Evolutionary conservation across 2,113 vertebrate genomes (phyloP).

Genomic region (Protobothrops mucrosquamatus): DNA sequence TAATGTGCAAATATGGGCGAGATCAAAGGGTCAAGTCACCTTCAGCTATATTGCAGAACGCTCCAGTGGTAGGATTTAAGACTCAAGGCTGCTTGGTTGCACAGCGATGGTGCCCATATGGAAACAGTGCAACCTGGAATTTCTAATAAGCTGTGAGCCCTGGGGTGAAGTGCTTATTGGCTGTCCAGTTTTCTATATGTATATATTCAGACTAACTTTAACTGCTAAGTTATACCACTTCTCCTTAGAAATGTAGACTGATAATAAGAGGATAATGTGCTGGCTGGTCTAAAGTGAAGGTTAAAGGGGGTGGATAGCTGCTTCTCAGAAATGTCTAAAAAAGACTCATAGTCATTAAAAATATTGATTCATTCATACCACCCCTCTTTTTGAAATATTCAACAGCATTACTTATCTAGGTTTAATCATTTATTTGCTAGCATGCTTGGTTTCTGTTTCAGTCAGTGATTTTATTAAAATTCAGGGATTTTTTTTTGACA

Average conservation of each 20-base stretch:
- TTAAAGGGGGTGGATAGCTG: conserved; percentile 9
- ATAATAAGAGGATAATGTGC: conserved; percentile 34
- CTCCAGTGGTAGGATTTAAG: conserved; percentile 52
- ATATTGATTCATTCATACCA: neutral
- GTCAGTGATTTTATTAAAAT: conserved; percentile 60
- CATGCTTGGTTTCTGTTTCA: conserved; percentile 34
- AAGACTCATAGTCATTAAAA: conserved; percentile 56
- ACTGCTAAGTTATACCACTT: conserved; percentile 43
- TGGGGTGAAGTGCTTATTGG: conserved; percentile 10
- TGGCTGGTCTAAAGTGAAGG: conserved; percentile 32
- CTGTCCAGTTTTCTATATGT: conserved; percentile 45
- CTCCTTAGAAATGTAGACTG: conserved; percentile 1
- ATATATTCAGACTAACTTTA: conserved; percentile 47
- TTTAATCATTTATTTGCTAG: conserved; percentile 15
- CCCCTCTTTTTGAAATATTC: neutral
- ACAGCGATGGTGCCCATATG: conserved; percentile 35
- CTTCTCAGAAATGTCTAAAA: conserved; percentile 28
- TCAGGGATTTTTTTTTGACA: conserved; percentile 39
- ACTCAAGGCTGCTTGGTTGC: conserved; percentile 26
- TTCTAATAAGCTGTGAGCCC: conserved; percentile 40
- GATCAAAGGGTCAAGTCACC: conserved; percentile 53
- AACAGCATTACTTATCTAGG: neutral
- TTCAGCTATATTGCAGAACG: conserved; percentile 51
- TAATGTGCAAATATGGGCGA: conserved; percentile 48
- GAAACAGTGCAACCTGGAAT: conserved; percentile 37